phyloP scores from a whole-genome alignment of 2,888 invertebrate genomes.

The Sinodicranocentrus sp. region DNA sequence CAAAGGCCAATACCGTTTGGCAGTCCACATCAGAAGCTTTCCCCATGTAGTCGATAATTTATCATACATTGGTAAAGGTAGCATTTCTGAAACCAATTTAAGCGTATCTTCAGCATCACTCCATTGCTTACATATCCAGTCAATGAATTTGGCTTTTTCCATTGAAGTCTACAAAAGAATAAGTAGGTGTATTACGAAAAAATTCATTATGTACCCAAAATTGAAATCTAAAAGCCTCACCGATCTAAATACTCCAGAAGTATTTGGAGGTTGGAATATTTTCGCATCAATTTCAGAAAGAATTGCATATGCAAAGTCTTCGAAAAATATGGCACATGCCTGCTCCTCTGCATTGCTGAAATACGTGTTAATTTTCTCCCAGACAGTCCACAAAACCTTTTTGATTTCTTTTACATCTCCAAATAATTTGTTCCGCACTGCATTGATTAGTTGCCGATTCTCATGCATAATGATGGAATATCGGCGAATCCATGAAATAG shows the following conservation, averaged over 20 bases:
- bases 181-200: not conserved
- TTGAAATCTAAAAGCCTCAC: too few species aligned
- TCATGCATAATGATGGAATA: conserved; percentile 77
- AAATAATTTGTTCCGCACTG: conserved; percentile 36
- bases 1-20: conserved; percentile 42
- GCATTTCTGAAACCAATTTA: not conserved
- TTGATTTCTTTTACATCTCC: conserved; percentile 37
- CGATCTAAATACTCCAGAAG: too few species aligned
- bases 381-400: not conserved
- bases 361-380: too few species aligned
- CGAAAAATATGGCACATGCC: too few species aligned
- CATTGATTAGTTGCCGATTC: conserved; percentile 31
- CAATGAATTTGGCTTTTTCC: conserved; percentile 42
- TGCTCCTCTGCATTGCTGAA: too few species aligned
- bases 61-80: too few species aligned
- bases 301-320: too few species aligned
- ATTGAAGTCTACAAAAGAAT: conserved; percentile 31
- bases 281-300: too few species aligned
- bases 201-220: too few species aligned
- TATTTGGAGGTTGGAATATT: not conserved
- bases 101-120: not conserved
- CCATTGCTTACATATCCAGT: conserved; percentile 42
- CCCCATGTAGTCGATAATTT: too few species aligned
- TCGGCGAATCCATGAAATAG: conserved; percentile 77
- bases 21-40: not conserved